Conservation (phyloP, 2,113 vertebrate species). For the Nestor notabilis region DNA sequence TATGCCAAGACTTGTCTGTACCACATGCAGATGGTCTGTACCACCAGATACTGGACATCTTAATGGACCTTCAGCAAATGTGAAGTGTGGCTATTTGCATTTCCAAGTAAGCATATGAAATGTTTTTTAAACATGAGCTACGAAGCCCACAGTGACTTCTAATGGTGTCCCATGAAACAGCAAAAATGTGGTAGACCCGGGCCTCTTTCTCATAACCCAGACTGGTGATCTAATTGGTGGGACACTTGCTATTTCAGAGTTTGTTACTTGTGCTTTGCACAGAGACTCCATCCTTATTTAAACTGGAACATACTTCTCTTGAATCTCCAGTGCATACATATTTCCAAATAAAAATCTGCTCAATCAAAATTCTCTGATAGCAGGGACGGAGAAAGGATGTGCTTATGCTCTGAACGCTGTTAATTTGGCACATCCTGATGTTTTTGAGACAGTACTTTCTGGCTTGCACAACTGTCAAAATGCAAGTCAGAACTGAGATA, state of each 20-base stretch:
- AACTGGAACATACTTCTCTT: neutral
- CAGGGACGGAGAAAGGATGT: neutral
- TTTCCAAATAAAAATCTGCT: neutral
- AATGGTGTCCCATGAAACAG: neutral
- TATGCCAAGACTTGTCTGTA: neutral
- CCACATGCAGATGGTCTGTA: neutral
- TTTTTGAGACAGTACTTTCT: neutral
- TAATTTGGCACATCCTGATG: neutral
- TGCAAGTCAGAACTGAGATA: neutral
- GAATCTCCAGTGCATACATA: neutral
- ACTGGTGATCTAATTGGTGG: neutral
- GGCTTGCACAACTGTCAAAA: neutral
- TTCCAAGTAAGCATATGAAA: neutral
- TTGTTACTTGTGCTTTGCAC: neutral
- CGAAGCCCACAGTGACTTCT: neutral
- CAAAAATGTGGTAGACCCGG: neutral
- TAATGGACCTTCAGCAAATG: neutral
- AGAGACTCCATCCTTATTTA: neutral
- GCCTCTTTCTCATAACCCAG: neutral
- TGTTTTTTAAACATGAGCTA: neutral
- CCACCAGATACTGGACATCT: neutral
- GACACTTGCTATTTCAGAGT: neutral
- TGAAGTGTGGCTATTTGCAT: neutral
- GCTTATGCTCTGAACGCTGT: neutral
- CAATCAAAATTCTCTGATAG: neutral